These are phyloP conservation scores for Noctua janthe DNA, from an alignment of 2,888 invertebrate genomes.

Conservation along the genomic window DNA sequence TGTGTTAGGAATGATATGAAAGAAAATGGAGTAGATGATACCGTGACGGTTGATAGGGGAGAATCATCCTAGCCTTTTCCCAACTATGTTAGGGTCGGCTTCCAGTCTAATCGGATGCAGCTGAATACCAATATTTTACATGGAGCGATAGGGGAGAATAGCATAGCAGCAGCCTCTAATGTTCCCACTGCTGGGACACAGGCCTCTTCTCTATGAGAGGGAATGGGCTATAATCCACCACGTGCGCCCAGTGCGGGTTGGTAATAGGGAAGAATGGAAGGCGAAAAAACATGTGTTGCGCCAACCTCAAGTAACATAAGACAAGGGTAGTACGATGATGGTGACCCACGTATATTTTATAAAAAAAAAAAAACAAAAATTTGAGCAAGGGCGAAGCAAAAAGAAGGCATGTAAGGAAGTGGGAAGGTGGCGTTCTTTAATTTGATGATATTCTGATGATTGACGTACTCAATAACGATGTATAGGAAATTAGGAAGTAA, in stretches of 20 bases:
- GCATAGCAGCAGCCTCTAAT: too few relatives aligned
- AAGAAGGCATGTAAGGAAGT: not conserved
- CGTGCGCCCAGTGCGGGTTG: too few relatives aligned
- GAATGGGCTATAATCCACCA: too few relatives aligned
- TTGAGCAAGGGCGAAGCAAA: not conserved
- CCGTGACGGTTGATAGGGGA: not conserved
- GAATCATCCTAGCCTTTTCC: too few relatives aligned
- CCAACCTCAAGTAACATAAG: not conserved
- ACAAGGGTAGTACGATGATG: too few relatives aligned
- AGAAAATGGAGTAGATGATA: not conserved
- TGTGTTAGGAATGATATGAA: not conserved
- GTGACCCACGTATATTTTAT: too few relatives aligned
- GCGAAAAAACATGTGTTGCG: not conserved
- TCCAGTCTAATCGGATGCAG: too few relatives aligned
- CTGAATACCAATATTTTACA: too few relatives aligned
- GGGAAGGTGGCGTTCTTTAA: not conserved
- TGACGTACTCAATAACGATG: not conserved
- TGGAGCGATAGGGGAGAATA: too few relatives aligned
- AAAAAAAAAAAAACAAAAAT: not conserved
- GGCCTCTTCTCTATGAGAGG: too few relatives aligned
- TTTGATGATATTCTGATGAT: conserved; percentile 2
- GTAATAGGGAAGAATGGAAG: not conserved
- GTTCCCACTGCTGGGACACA: too few relatives aligned
- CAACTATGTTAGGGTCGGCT: too few relatives aligned
- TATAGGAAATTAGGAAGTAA: not conserved